Evolutionary conservation across 2,113 vertebrate genomes (phyloP), one percentile per base, ranked within the genome.

Genomic region (Chionis minor): DNA sequence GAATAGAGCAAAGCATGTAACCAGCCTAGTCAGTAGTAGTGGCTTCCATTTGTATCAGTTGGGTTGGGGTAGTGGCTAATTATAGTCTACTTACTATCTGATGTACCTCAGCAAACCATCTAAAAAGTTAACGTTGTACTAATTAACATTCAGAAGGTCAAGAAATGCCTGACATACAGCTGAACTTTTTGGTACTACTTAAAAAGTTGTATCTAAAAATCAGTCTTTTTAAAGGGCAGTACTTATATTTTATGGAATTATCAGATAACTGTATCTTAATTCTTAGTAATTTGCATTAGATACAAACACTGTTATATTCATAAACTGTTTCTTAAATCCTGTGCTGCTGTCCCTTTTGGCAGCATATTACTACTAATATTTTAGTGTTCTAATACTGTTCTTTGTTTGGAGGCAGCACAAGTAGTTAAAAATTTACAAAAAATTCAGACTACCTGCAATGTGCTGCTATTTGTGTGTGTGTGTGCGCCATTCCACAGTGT

Each of bases 1-100:
- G 56, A 71, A 7, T 21, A 22, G 24, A 90, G 24, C 12, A 16
- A 72, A 28, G 19, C 19, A 54, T 65, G 19, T 65, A 81, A 82
- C 30, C 26, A 35, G 14, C 72, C 12, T 45, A 32, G 26, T 86
- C 52, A 35, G 18, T 66, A 51, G 23, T 24, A 42, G n/a, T 49
- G 77, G 3, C 42, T 73, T 74, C 66, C 9, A 49, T 66, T 7
- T 0, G 0, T 23, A 10, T 14, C 19, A 22, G 17, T 28, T 32
- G 65, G 13, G 6, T 45, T 93, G 49, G 10, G 8, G 3, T 81
- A n/a, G 26, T 80, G 58, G 42, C 40, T 81, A 23, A 32, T 56
- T 56, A 21, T 32, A 3, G 12, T 26, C 8, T 27, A 9, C 23
- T 56, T 75, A 10, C 30, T 77, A 2, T 74, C 12, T 22, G 22